Conservation (phyloP, 2,797 vertebrate genomes). For the Onychomys torridus region DNA sequence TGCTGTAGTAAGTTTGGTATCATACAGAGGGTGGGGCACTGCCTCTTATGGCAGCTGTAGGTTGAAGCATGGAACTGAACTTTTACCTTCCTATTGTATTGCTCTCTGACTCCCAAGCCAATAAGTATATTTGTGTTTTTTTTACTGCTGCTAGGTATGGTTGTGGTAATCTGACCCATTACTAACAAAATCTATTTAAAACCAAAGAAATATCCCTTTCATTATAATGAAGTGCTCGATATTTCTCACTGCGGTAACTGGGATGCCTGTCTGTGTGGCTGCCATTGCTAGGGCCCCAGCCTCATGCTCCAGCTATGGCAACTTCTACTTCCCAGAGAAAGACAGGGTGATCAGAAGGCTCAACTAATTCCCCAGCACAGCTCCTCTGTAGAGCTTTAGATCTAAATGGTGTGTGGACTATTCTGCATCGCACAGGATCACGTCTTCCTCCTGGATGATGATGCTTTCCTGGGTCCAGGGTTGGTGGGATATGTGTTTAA, state of each 20-base stretch:
- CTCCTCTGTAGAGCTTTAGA: too few species aligned
- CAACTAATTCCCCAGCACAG: not conserved
- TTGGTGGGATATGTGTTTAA: not conserved
- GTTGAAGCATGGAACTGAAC: not conserved
- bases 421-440: too few species aligned
- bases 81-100: not conserved
- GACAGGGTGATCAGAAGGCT: not conserved
- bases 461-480: not conserved
- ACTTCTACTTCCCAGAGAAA: not conserved
- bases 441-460: not conserved
- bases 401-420: fast-evolving
- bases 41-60: not conserved
- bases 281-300: not conserved
- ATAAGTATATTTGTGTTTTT: not conserved
- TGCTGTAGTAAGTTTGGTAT: not conserved
- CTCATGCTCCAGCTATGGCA: too few species aligned
- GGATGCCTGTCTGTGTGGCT: not conserved
- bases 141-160: not conserved
- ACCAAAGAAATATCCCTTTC: not conserved
- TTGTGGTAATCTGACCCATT: not conserved
- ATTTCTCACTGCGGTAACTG: not conserved
- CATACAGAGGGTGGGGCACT: not conserved
- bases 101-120: not conserved
- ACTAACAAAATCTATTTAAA: not conserved
- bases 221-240: not conserved